Percentiles rank a stretch among this genome's conserved stretches.
phyloP scores from a whole-genome alignment of 2,888 invertebrate genomes.

The Drosophila hamatofila region DNA sequence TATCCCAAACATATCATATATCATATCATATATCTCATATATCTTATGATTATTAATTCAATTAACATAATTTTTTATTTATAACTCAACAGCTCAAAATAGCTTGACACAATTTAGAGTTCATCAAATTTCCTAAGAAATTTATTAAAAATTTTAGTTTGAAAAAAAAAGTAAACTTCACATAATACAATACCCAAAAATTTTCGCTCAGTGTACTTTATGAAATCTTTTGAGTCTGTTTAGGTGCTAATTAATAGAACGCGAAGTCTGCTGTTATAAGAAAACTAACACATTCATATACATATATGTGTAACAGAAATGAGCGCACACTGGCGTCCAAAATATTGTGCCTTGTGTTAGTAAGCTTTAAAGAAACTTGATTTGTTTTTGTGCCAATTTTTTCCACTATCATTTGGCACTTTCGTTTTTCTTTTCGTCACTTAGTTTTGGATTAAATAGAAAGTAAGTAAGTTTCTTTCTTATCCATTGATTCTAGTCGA shows the following conservation, averaged over 20 bases:
- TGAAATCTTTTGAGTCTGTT: not conserved
- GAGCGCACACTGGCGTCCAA: slow-evolving; percentile 45
- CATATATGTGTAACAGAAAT: slow-evolving; percentile 18
- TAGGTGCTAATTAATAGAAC: slow-evolving; percentile 71
- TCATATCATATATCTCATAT: not conserved
- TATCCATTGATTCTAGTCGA: slow-evolving; percentile 40
- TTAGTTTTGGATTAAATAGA: slow-evolving; percentile 37
- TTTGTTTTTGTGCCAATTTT: slow-evolving; percentile 33
- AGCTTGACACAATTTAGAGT: not conserved
- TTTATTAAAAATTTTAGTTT: not conserved
- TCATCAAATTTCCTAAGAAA: not conserved
- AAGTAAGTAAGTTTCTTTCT: slow-evolving; percentile 54
- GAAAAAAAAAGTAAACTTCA: not conserved
- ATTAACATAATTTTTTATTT: not conserved
- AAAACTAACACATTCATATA: slow-evolving; percentile 29
- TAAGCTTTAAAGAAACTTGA: slow-evolving; percentile 5
- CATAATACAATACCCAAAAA: not conserved
- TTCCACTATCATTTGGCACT: slow-evolving; percentile 47
- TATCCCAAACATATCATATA: too few relatives aligned
- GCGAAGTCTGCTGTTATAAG: slow-evolving; percentile 44
- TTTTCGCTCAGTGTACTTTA: slow-evolving; percentile 19
- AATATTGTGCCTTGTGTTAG: slow-evolving; percentile 22
- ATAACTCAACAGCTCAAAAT: not conserved
- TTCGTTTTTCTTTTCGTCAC: slow-evolving; percentile 52
- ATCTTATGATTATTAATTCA: not conserved